These are phyloP conservation scores for Zoanthus sansibaricus DNA, from an alignment of 92 coral and sea anemone species.

Conservation along the genomic window DNA sequence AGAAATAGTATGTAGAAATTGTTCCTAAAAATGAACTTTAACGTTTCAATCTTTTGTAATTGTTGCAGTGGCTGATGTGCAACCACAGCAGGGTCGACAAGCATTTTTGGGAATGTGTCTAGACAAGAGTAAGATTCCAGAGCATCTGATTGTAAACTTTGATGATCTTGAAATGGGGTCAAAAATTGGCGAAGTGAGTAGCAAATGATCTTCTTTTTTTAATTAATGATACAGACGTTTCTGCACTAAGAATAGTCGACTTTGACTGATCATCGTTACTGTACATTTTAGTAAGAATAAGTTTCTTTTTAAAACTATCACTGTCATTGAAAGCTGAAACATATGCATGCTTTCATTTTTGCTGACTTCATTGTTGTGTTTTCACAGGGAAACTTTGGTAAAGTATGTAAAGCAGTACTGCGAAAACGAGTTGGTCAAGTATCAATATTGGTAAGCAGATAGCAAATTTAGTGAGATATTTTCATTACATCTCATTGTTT, in stretches of 20 bases:
- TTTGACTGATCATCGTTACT: no score
- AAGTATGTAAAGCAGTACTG: constrained; percentile 58
- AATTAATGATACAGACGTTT: background rate
- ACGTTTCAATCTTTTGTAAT: no score
- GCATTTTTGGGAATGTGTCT: constrained; percentile 3
- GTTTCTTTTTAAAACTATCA: no score
- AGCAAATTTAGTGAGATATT: background rate
- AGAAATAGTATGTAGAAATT: no score
- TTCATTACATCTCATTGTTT: background rate
- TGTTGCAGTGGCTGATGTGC: background rate
- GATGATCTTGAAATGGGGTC: constrained; percentile 8
- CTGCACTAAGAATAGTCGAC: background rate
- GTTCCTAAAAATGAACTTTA: no score
- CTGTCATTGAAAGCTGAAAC: background rate
- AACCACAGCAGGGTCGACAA: background rate
- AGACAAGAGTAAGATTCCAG: constrained; percentile 15
- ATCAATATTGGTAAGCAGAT: constrained; percentile 27
- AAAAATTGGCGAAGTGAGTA: constrained; percentile 16
- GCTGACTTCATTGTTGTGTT: background rate
- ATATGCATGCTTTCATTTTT: background rate
- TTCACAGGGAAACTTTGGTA: constrained; percentile 76
- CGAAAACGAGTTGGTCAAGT: constrained; percentile 34
- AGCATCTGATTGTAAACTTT: background rate
- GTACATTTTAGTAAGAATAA: no score
- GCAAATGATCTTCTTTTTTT: background rate